A percentile compares a stretch with the other conserved stretches of the same genome.
phyloP scores from a whole-genome alignment of 2,113 vertebrate genomes.

The Syrmaticus mikado region DNA sequence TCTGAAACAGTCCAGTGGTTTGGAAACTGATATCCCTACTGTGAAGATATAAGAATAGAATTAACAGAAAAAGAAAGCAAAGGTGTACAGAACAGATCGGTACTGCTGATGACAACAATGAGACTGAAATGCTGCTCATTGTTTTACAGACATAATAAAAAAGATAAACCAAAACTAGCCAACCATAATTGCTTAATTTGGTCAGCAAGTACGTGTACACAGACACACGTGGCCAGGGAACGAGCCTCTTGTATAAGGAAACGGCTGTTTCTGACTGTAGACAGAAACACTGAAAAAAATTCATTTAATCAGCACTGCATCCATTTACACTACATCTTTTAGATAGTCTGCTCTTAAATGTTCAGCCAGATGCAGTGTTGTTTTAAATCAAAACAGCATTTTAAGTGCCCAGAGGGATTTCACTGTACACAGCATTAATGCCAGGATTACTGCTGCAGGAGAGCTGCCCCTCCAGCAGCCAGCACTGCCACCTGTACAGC shows the following conservation, averaged over 20 bases:
- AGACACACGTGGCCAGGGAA: neutral
- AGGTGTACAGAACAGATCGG: neutral
- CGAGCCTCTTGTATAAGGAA: neutral
- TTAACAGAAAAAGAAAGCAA: neutral
- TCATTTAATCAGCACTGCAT: neutral
- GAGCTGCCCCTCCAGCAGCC: neutral
- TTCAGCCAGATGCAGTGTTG: neutral
- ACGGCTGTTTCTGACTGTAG: neutral
- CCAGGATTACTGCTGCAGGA: neutral
- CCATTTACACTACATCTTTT: neutral
- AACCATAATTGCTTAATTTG: neutral
- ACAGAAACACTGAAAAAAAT: neutral
- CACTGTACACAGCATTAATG: neutral
- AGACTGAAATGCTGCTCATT: neutral
- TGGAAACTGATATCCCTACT: neutral
- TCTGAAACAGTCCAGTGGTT: neutral
- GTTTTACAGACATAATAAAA: neutral
- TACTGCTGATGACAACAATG: neutral
- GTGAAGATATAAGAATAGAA: neutral
- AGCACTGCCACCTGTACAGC: neutral
- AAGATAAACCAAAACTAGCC: neutral
- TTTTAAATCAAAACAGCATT: neutral
- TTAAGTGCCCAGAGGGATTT: neutral
- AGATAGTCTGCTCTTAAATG: neutral
- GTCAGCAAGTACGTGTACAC: neutral